A percentile compares a stretch with the other conserved stretches of the same genome.
These are phyloP conservation scores for Phyllotreta striolata DNA, from an alignment of 2,888 invertebrate genomes.

Conservation along the genomic window DNA sequence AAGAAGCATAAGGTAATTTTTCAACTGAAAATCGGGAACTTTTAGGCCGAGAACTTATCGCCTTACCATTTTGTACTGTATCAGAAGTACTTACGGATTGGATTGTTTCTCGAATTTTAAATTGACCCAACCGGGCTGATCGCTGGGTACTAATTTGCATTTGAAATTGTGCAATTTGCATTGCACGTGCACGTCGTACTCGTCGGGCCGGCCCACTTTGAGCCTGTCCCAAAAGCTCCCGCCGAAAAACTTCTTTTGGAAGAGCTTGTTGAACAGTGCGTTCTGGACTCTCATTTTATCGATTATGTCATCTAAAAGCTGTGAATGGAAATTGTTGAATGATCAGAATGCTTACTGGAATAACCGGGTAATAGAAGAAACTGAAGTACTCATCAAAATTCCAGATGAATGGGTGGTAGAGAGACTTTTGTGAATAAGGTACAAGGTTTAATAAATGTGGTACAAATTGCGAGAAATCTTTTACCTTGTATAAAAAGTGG, in stretches of 20 bases:
- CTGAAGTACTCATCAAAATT: no score
- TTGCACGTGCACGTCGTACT: conserved; percentile 65
- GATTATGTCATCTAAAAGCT: conserved; percentile 44
- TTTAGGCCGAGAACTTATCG: no score
- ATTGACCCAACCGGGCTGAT: conserved; percentile 28
- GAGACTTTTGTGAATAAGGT: no score
- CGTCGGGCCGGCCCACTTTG: conserved; percentile 66
- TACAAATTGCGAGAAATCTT: no score
- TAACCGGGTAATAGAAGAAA: no score
- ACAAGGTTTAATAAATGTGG: no score
- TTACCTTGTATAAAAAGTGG: conserved; percentile 20
- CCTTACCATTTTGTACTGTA: no score
- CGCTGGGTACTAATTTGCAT: conserved; percentile 18
- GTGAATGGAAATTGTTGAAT: background rate
- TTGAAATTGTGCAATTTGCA: conserved; percentile 12
- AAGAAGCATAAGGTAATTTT: no score
- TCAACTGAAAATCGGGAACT: no score
- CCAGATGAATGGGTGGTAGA: no score
- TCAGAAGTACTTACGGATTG: conserved; percentile 17
- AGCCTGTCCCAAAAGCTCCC: conserved; percentile 69
- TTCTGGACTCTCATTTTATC: conserved; percentile 41
- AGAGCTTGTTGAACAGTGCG: conserved; percentile 52
- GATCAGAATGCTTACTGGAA: background rate
- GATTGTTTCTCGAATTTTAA: conserved; percentile 10
- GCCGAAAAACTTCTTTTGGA: conserved; percentile 58